Evolutionary conservation across 1,140 invertebrate species (phyloP), one percentile per base, ranked within the genome.

Genomic region (Anthonomus grandis): DNA sequence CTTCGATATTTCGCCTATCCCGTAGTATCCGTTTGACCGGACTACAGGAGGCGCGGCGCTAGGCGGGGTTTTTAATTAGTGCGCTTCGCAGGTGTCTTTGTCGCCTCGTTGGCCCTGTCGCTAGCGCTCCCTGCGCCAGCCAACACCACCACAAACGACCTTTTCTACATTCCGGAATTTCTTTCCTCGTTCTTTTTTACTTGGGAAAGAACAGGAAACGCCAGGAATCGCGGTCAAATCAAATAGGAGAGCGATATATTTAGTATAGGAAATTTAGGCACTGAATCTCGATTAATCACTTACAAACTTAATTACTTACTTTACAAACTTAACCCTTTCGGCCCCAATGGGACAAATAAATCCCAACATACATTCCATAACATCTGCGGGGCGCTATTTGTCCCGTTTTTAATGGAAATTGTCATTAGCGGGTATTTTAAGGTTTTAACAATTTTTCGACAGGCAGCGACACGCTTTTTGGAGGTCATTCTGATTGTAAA

Each of bases 11-110:
- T n/a, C n/a, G n/a, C n/a, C n/a, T n/a, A 5, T 17, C 12, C 4
- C 12, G 25, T n/a, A n/a, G n/a, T n/a, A n/a, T n/a, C n/a, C 12
- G 18, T 54, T 45, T 21, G 19, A 27, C 45, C 22, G 53, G 53
- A 56, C 53, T 56, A 56, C 31, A 48, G 39, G 53, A 27, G 53
- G 53, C 53, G 53, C 53, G 53, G 18, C 53, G 27, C 53, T 18
- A 56, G 53, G 53, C 53, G 53, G 53, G 45, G 53, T 56, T 56
- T 56, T 56, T 56, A 56, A 56, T 56, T 56, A 56, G 41, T 48
- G 53, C 53, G 53, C 53, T 22, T 47, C 45, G 53, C 53, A 56
- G 45, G 53, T 56, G 53, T 31, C 24, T 50, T 50, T 45, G 46
- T 42, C 55, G 44, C 36, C 21, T 47, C n/a, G n/a, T n/a, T n/a